Base-by-base conservation (phyloP, 2,113 vertebrate species). In the Numida meleagris region DNA sequence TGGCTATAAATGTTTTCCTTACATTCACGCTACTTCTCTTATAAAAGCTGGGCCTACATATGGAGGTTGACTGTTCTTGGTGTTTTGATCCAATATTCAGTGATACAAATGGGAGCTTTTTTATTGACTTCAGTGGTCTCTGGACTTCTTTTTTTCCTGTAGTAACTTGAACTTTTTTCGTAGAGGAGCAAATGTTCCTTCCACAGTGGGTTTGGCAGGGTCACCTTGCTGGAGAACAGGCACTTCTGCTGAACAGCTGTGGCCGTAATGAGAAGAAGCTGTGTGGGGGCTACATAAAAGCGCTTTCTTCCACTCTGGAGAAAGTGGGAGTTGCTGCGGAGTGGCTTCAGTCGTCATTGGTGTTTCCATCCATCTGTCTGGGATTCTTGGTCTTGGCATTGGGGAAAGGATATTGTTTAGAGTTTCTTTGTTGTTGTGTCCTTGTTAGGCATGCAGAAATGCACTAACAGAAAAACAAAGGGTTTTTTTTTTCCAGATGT, bases 171-270 rank as follows among this genome's bases (percentile, higher is more conserved):
- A 38, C 8, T 42, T 82, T 27, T 27, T 74, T 82, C 8, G 9
- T 63, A 46, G 75, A 73, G 53, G 59, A 92, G 25, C 34, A 61
- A 38, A 80, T 51, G 29, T 57, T 75, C 50, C 38, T 92, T 82
- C 71, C 42, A 16, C 53, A 72, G 68, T 43, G 72, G 76, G 25
- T 76, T 90, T 95, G 83, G 72, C 72, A 80, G 58, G 72, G 58
- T 86, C 43, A 86, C 95, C 58, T 90, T 82, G 51, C 67, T 82
- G 53, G 43, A 59, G 89, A 88, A 1, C 48, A 92, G 38, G 65
- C 75, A 65, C 24, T 94, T 90, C 63, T 90, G 76, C 72, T 73
- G 17, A 57, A 51, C 91, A 76, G 72, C 76, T 80, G 76, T 73
- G 83, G 57, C 68, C 59, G 61, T 31, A 65, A 6, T 68, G 10